Percentiles rank a stretch among this genome's conserved stretches.
phyloP scores from a whole-genome alignment of 2,888 invertebrate genomes.

The Lithosia quadra region DNA sequence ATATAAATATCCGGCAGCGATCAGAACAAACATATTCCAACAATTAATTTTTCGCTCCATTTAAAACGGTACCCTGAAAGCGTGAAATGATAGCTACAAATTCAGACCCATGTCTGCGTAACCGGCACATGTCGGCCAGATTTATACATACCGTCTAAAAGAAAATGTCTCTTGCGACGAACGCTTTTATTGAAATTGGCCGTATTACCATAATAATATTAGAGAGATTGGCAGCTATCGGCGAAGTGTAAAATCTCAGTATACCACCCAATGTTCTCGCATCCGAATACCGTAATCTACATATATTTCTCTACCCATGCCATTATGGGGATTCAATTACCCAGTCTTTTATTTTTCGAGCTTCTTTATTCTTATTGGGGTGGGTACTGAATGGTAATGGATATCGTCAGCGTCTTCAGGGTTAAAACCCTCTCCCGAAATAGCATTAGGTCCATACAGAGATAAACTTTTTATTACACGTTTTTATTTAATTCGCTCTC shows the following conservation, averaged over 20 bases:
- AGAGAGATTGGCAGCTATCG: conserved; percentile 84
- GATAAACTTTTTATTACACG: conserved; percentile 58
- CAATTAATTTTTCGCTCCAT: conserved; percentile 48
- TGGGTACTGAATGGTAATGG: conserved; percentile 63
- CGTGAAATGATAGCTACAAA: conserved; percentile 77
- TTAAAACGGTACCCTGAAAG: conserved; percentile 49
- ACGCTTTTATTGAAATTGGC: conserved; percentile 85
- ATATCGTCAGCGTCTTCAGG: conserved; percentile 59
- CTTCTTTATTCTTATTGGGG: conserved; percentile 67
- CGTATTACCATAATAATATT: conserved; percentile 86
- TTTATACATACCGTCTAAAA: conserved; percentile 74
- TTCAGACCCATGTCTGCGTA: conserved; percentile 71
- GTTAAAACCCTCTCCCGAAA: conserved; percentile 55
- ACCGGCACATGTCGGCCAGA: conserved; percentile 76
- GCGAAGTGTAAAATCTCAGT: conserved; percentile 81
- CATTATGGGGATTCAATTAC: conserved; percentile 80
- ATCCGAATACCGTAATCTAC: conserved; percentile 65
- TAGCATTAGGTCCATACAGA: conserved; percentile 54
- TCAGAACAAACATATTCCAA: conserved; percentile 37
- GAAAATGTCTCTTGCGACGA: conserved; percentile 75
- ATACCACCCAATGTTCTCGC: conserved; percentile 75
- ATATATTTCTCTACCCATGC: conserved; percentile 72
- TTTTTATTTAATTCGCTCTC: conserved; percentile 55
- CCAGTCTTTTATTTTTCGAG: conserved; percentile 71
- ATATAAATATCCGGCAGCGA: conserved; percentile 35